Evolutionary conservation across 2,113 vertebrate species (phyloP).

Genomic region (Ochotona princeps): DNA sequence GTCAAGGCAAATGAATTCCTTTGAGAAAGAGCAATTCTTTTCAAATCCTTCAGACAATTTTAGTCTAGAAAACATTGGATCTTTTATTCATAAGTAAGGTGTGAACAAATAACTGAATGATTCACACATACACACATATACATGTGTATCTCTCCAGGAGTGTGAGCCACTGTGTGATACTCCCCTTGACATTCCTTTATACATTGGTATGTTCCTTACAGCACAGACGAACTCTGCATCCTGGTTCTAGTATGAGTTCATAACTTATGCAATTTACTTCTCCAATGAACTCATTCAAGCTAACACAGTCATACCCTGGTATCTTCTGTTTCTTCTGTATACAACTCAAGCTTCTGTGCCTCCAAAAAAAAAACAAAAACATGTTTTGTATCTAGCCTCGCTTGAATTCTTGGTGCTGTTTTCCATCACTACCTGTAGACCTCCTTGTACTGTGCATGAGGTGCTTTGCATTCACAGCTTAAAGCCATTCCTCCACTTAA

Average conservation of each 20-base stretch:
- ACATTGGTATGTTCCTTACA: neutral
- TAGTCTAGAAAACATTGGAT: neutral
- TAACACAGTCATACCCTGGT: neutral
- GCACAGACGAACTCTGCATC: neutral
- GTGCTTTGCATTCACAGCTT: neutral
- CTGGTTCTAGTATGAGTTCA: neutral
- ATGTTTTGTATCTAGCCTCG: neutral
- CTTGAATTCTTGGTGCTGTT: neutral
- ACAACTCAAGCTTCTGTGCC: neutral
- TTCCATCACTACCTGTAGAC: neutral
- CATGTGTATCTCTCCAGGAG: neutral
- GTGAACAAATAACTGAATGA: neutral
- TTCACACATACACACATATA: neutral
- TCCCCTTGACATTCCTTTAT: neutral
- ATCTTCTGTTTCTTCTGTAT: neutral
- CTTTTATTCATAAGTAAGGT: neutral
- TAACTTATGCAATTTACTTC: neutral
- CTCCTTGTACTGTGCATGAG: neutral
- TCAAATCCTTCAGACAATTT: neutral
- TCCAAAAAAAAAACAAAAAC: neutral
- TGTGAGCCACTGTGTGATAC: neutral
- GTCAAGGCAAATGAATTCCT: neutral
- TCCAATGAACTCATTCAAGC: neutral
- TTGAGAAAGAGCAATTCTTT: constrained; percentile 11
- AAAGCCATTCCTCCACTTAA: neutral